Base-by-base conservation (phyloP, 2,113 vertebrate genomes). In the Callipepla squamata region DNA sequence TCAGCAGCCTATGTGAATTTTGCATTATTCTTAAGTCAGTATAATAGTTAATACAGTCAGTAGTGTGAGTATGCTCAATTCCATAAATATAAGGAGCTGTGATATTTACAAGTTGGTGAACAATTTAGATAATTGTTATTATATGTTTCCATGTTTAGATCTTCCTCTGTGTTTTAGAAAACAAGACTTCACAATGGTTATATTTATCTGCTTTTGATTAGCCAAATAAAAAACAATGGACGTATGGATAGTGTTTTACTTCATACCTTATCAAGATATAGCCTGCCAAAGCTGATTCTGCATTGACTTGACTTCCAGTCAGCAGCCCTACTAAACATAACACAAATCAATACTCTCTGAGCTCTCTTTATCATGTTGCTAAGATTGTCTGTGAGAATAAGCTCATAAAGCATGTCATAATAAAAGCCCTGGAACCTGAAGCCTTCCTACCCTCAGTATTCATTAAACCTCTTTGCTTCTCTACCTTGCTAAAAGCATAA, bases 131-230 rank as follows among this genome's bases (percentile, higher is more conserved):
- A 73, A 62, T 53, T 76, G 75, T 80, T 92, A 18, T 30, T 94
- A 23, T 32, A 32, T 65, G 32, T 48, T 89, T 66, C 72, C 74
- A 66, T 50, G 20, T 90, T 86, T 74, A 89, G 65, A 23, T 78
- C 22, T 13, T 92, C 32, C 45, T 38, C 32, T 47, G 21, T 32
- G 30, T 36, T 19, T 79, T 79, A 63, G 17, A 69, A 66, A 87
- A 85, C 73, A 93, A 84, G 48, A 13, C 9, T 82, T 73, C 80
- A 73, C 26, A 58, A 21, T 1, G 42, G 34, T 85, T 83, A 16
- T 58, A 61, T 72, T 92, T 92, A n/a, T 81, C 53, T 73, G 21
- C 23, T 40, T 87, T 79, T 90, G 66, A 90, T 90, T 79, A 92
- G 4, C 14, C 53, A 90, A 75, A 92, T 22, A 87, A 85, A 77